A percentile compares a stretch with the other conserved stretches of the same genome.
phyloP scores from a whole-genome alignment of 2,888 invertebrate species.

The Pachycephus smyrnensis region DNA sequence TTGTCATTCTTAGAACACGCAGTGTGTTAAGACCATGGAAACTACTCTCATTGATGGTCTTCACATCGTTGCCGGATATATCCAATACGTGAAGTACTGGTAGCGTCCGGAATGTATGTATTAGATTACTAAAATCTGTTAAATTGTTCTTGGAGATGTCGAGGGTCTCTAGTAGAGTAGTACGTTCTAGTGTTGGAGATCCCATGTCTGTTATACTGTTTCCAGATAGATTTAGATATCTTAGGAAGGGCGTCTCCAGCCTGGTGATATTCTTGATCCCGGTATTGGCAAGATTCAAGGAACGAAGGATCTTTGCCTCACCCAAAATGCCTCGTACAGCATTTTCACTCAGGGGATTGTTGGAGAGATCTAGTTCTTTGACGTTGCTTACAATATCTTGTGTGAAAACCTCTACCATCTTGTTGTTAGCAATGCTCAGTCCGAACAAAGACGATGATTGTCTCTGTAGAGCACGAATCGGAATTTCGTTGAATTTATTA shows the following conservation, averaged over 20 bases:
- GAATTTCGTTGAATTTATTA: slow-evolving; percentile 84
- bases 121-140: slow-evolving; percentile 69
- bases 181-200: slow-evolving; percentile 79
- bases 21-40: slow-evolving; percentile 79
- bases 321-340: slow-evolving; percentile 82
- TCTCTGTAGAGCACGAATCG: slow-evolving; percentile 82
- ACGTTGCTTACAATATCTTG: slow-evolving; percentile 91
- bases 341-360: slow-evolving; percentile 82
- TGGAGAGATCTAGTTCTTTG: slow-evolving; percentile 86
- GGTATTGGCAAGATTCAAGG: slow-evolving; percentile 84
- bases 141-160: slow-evolving; percentile 83
- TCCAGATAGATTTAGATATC: slow-evolving; percentile 80
- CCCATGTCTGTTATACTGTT: slow-evolving; percentile 79
- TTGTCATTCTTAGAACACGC: slow-evolving; percentile 74
- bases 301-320: slow-evolving; percentile 89
- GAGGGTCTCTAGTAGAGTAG: slow-evolving; percentile 81
- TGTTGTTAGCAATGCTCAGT: slow-evolving; percentile 83
- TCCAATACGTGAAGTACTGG: slow-evolving; percentile 80
- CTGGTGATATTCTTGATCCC: slow-evolving; percentile 77
- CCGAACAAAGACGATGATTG: slow-evolving; percentile 72
- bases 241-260: slow-evolving; percentile 87
- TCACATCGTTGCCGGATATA: slow-evolving; percentile 87
- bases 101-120: slow-evolving; percentile 65
- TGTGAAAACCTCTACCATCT: slow-evolving; percentile 82
- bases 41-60: slow-evolving; percentile 80